These are phyloP conservation scores for Palythoa grandiflora DNA, from an alignment of 92 coral and sea anemone species.

Conservation along the genomic window DNA sequence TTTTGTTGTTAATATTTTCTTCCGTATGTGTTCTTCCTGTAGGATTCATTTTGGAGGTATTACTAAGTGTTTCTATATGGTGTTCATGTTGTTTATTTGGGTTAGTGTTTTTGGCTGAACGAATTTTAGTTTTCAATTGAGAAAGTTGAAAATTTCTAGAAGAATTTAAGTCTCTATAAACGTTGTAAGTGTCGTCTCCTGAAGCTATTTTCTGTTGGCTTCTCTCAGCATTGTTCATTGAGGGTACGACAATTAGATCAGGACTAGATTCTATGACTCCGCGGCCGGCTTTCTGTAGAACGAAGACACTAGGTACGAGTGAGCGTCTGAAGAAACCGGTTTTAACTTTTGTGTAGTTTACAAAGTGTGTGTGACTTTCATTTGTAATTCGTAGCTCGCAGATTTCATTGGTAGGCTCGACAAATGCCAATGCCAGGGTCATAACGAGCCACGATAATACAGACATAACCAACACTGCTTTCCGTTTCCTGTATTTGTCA, in stretches of 20 bases:
- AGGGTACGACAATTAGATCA: constrained; percentile 65
- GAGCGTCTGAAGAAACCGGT: constrained; percentile 97
- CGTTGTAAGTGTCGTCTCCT: background rate
- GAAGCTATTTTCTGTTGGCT: background rate
- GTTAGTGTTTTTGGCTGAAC: background rate
- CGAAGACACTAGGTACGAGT: constrained; percentile 4
- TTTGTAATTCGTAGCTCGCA: constrained; percentile 89
- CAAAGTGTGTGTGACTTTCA: constrained; percentile 64
- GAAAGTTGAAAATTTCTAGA: background rate
- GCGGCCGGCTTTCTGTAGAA: background rate
- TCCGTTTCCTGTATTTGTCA: constrained; percentile 92
- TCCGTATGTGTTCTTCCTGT: background rate
- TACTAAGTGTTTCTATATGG: background rate
- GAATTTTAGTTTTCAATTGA: background rate
- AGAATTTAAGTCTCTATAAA: background rate
- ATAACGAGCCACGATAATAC: constrained; percentile 95
- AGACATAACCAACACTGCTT: constrained; percentile 93
- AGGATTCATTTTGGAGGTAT: background rate
- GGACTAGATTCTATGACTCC: constrained; percentile 28
- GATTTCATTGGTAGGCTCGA: constrained; percentile 95
- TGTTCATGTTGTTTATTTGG: background rate
- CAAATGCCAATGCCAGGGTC: constrained; percentile 94
- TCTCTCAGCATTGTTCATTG: background rate
- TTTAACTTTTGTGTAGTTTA: constrained; percentile 92
- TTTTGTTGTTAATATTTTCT: background rate